A percentile compares a stretch with the other conserved stretches of the same genome.
Evolutionary conservation across 1,140 invertebrate species (phyloP).

Genomic region (Copidosoma floridanum): DNA sequence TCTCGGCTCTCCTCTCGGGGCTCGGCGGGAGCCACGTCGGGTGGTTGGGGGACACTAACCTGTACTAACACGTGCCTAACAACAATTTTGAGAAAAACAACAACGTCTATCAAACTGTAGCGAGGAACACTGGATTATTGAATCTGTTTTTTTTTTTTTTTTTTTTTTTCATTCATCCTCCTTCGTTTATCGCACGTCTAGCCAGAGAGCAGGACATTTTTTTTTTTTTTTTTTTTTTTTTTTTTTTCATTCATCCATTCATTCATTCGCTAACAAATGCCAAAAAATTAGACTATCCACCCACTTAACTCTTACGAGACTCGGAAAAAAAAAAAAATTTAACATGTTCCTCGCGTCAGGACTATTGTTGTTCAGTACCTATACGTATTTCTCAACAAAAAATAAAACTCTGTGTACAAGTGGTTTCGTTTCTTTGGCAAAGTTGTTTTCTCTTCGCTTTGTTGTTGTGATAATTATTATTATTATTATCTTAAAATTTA

Average conservation of each 20-base stretch:
- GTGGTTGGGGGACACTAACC: slow-evolving; percentile 50
- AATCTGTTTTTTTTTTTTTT: background rate
- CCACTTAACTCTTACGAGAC: too few species aligned
- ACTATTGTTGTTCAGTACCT: slow-evolving; percentile 6
- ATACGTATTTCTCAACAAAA: background rate
- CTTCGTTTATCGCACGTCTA: background rate
- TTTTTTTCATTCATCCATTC: too few species aligned
- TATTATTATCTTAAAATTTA: too few species aligned
- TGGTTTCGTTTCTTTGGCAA: slow-evolving; percentile 7
- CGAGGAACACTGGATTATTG: slow-evolving; percentile 20
- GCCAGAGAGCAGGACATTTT: too few species aligned
- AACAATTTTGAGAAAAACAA: slow-evolving; percentile 24
- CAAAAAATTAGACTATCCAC: too few species aligned
- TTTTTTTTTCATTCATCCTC: too few species aligned
- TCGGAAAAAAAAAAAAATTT: too few species aligned
- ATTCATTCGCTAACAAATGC: too few species aligned
- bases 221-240: too few species aligned
- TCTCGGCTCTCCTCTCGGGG: slow-evolving; percentile 57
- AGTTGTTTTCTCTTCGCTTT: slow-evolving; percentile 10
- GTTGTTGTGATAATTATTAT: too few species aligned
- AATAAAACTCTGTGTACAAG: background rate
- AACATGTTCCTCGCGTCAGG: slow-evolving; percentile 16
- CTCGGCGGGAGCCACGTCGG: slow-evolving; percentile 55
- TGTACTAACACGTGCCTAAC: slow-evolving; percentile 52
- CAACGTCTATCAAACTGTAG: background rate